Conservation (phyloP, 2,888 invertebrate genomes). For the Xylophagus ater region DNA sequence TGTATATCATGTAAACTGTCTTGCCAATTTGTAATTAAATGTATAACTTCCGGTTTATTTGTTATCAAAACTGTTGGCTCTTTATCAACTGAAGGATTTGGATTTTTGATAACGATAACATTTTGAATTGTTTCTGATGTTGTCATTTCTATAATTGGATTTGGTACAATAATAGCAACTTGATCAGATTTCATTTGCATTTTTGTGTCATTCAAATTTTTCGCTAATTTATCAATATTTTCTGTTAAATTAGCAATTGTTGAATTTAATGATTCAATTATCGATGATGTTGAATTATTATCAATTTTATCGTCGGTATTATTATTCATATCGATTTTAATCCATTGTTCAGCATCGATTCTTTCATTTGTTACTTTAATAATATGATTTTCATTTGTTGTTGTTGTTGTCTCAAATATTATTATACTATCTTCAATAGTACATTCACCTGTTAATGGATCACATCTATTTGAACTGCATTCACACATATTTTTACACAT, state of each 20-base stretch:
- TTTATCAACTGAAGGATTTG: slow-evolving; percentile 25
- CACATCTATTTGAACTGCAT: slow-evolving; percentile 25
- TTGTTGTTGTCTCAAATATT: not conserved
- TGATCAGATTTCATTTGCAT: slow-evolving; percentile 10
- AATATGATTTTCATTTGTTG: not conserved
- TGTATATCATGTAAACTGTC: slow-evolving; percentile 17
- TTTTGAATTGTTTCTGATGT: slow-evolving; percentile 28
- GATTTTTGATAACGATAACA: slow-evolving; percentile 31
- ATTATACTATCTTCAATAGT: slow-evolving; percentile 13
- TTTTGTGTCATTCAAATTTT: slow-evolving; percentile 26
- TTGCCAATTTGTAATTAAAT: slow-evolving; percentile 31
- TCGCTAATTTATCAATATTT: slow-evolving; percentile 31
- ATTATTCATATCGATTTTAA: not conserved
- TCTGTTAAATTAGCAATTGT: slow-evolving; percentile 35
- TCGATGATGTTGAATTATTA: slow-evolving; percentile 30
- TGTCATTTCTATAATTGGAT: slow-evolving; percentile 19
- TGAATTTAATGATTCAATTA: slow-evolving; percentile 34
- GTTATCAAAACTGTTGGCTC: slow-evolving; percentile 23
- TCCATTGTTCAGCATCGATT: slow-evolving; percentile 7
- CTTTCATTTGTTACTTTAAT: slow-evolving; percentile 2
- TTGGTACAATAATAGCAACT: slow-evolving; percentile 13
- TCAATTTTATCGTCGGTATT: slow-evolving; percentile 2
- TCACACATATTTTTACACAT: slow-evolving; percentile 34
- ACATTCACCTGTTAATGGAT: slow-evolving; percentile 23
- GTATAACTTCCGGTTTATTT: slow-evolving; percentile 31